Conservation (phyloP, 2,797 vertebrate species). For the Podargus strigoides region DNA sequence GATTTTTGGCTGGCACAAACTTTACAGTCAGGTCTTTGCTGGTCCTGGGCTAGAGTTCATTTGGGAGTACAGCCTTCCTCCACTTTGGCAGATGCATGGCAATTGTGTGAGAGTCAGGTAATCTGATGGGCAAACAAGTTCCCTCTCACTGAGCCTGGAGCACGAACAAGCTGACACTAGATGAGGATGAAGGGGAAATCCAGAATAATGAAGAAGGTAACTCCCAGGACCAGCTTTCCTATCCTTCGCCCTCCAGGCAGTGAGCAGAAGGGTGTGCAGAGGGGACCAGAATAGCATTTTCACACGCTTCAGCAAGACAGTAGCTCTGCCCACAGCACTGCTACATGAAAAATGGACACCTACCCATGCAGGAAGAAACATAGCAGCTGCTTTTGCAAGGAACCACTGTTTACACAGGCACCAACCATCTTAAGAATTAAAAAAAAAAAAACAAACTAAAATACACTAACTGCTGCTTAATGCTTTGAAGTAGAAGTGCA, state of each 20-base stretch:
- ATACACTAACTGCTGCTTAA: not conserved
- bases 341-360: not conserved
- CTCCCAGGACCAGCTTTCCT: not conserved
- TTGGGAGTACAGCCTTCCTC: not conserved
- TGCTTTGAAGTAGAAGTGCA: not conserved
- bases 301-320: fast-evolving
- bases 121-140: conserved; percentile 6
- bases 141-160: not conserved
- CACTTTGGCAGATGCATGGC: not conserved
- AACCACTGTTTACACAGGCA: not conserved
- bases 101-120: not conserved
- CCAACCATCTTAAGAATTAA: not conserved
- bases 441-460: not conserved
- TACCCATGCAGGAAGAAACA: not conserved
- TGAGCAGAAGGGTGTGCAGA: not conserved
- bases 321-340: not conserved
- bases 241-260: not conserved
- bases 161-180: not conserved
- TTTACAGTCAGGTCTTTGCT: not conserved
- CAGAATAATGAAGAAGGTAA: not conserved
- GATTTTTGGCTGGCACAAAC: not conserved
- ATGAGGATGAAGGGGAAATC: not conserved
- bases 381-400: not conserved
- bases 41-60: not conserved
- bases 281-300: not conserved